Percentiles rank a stretch among this genome's conserved stretches.
phyloP scores from a whole-genome alignment of 2,113 vertebrate genomes.

The Cryptomyrus ogoouensis region DNA sequence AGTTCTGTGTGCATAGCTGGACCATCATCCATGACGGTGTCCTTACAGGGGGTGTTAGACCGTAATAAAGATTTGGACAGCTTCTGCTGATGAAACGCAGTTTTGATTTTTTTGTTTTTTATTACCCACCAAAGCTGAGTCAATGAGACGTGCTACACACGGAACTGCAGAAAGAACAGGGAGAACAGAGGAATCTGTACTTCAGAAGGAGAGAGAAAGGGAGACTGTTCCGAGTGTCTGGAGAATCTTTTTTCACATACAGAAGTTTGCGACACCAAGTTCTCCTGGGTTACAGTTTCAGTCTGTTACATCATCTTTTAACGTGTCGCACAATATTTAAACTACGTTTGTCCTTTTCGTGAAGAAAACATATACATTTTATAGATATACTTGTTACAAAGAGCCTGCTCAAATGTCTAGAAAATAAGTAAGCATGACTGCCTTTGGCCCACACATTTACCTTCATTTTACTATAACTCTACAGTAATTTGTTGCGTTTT shows the following conservation, averaged over 20 bases:
- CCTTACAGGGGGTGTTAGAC: not conserved
- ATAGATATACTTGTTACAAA: constrained; percentile 1
- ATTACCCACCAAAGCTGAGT: constrained; percentile 12
- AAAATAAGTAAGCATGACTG: constrained; percentile 2
- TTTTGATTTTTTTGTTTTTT: not conserved
- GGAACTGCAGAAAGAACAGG: not conserved
- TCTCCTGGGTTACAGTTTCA: not conserved
- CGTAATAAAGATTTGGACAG: not conserved
- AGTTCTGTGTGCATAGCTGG: not conserved
- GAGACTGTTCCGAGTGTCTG: not conserved
- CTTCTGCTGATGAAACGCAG: not conserved
- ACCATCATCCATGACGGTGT: not conserved
- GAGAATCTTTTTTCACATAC: not conserved
- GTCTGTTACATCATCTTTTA: not conserved
- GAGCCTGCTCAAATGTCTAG: constrained; percentile 3
- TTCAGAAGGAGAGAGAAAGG: not conserved
- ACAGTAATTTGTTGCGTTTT: not conserved
- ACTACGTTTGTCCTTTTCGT: not conserved
- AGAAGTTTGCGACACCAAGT: not conserved
- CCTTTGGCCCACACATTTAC: not conserved
- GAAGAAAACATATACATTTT: not conserved
- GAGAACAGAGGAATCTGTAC: not conserved
- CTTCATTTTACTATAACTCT: not conserved
- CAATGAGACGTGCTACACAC: not conserved
- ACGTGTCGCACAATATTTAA: not conserved